A percentile compares a stretch with the other conserved stretches of the same genome.
Evolutionary conservation across 2,888 invertebrate genomes (phyloP).

Genomic region (Oeneis ivallda): DNA sequence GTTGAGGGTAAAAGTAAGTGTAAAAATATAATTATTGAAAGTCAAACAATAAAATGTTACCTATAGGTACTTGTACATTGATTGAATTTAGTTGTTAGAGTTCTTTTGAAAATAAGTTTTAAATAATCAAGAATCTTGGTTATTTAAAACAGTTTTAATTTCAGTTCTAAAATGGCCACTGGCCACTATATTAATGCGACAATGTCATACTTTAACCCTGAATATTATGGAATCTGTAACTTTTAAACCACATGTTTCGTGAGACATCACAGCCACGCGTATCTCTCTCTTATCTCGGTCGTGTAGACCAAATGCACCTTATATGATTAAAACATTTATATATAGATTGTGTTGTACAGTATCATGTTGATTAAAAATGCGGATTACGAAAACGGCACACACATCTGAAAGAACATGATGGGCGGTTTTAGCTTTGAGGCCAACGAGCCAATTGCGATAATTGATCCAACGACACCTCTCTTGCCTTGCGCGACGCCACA

Average conservation of each 20-base stretch:
- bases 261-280: constrained; percentile 11
- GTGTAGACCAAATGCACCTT: constrained; percentile 11
- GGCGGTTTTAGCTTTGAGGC: constrained; percentile 73
- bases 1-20: too few relatives aligned
- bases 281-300: constrained; percentile 2
- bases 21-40: too few relatives aligned
- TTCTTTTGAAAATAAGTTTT: too few relatives aligned
- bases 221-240: background rate
- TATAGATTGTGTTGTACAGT: constrained; percentile 13
- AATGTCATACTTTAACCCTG: too few relatives aligned
- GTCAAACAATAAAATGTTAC: too few relatives aligned
- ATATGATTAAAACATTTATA: constrained; percentile 18
- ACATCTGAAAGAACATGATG: constrained; percentile 60
- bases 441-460: constrained; percentile 80
- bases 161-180: too few relatives aligned
- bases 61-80: too few relatives aligned
- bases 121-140: too few relatives aligned
- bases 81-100: too few relatives aligned
- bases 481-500: constrained; percentile 70
- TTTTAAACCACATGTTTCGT: background rate
- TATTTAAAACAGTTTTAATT: too few relatives aligned
- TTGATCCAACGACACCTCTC: constrained; percentile 77
- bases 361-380: constrained; percentile 26
- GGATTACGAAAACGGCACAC: constrained; percentile 35
- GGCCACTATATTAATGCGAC: too few relatives aligned